Conservation (phyloP, 2,888 invertebrate genomes). For the Zygothrica quintamaculata region DNA sequence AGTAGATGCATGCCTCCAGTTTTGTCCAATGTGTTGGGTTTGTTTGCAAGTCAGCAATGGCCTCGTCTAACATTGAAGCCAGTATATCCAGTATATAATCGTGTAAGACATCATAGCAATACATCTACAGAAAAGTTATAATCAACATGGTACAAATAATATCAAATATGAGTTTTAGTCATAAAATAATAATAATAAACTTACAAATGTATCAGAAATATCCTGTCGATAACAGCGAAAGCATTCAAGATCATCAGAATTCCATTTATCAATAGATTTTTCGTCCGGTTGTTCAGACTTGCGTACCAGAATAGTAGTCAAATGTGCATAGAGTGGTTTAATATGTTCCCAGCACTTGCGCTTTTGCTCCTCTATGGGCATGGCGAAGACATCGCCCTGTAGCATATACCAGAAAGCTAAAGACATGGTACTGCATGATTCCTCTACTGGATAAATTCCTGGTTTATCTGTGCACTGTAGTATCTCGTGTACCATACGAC, state of each 20-base stretch:
- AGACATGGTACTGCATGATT: constrained; percentile 92
- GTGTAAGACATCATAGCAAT: constrained; percentile 93
- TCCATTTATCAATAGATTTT: constrained; percentile 86
- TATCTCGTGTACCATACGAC: constrained; percentile 89
- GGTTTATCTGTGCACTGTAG: constrained; percentile 91
- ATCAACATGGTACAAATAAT: background rate
- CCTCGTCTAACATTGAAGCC: constrained; percentile 87
- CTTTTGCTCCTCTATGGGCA: constrained; percentile 78
- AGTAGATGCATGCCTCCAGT: constrained; percentile 88
- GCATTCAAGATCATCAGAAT: constrained; percentile 92
- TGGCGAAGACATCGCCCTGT: constrained; percentile 86
- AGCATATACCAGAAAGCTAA: constrained; percentile 97
- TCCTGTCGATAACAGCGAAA: constrained; percentile 95
- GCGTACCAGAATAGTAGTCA: constrained; percentile 90
- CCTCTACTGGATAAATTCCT: constrained; percentile 94
- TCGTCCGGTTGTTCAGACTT: constrained; percentile 92
- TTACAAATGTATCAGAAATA: constrained; percentile 92
- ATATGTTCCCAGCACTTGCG: constrained; percentile 85
- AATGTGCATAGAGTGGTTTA: constrained; percentile 91
- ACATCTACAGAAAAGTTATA: constrained; percentile 87
- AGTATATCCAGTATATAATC: constrained; percentile 90
- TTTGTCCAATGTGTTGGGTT: constrained; percentile 86
- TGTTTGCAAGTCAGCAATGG: constrained; percentile 84
- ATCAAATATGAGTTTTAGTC: too few species aligned
- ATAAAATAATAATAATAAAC: too few species aligned